phyloP scores from a whole-genome alignment of 1,140 invertebrate genomes.

The Vanessa tameamea region DNA sequence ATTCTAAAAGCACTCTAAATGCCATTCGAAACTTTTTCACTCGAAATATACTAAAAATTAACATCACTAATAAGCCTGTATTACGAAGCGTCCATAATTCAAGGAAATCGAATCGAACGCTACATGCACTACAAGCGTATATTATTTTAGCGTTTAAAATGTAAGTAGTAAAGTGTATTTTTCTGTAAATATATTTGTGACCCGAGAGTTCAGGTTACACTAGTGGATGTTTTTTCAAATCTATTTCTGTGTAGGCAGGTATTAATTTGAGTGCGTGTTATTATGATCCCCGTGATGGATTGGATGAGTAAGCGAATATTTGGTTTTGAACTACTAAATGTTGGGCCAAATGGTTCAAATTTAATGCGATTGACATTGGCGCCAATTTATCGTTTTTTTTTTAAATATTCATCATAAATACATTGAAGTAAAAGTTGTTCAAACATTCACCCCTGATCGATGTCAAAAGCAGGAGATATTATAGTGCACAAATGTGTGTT shows the following conservation, averaged over 20 bases:
- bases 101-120: slow-evolving; percentile 29
- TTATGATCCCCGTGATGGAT: slow-evolving; percentile 75
- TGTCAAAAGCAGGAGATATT: no score
- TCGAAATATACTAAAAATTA: slow-evolving; percentile 70
- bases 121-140: neutral
- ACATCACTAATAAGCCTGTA: slow-evolving; percentile 69
- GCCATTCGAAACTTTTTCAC: slow-evolving; percentile 66
- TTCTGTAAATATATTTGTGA: neutral
- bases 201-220: slow-evolving; percentile 33
- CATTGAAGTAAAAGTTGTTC: no score
- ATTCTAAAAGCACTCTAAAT: slow-evolving; percentile 73
- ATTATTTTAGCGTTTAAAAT: slow-evolving; percentile 8
- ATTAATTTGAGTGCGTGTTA: slow-evolving; percentile 74
- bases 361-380: slow-evolving; percentile 27
- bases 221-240: slow-evolving; percentile 58
- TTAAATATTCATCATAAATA: neutral
- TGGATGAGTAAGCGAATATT: slow-evolving; percentile 68
- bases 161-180: slow-evolving; percentile 5
- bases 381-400: slow-evolving; percentile 11
- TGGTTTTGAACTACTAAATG: slow-evolving; percentile 52
- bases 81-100: slow-evolving; percentile 45
- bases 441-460: no score
- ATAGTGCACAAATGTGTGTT: no score
- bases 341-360: slow-evolving; percentile 35
- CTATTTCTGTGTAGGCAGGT: slow-evolving; percentile 68